Evolutionary conservation across 2,113 vertebrate species (phyloP).

Genomic region (Larimichthys polyactis): DNA sequence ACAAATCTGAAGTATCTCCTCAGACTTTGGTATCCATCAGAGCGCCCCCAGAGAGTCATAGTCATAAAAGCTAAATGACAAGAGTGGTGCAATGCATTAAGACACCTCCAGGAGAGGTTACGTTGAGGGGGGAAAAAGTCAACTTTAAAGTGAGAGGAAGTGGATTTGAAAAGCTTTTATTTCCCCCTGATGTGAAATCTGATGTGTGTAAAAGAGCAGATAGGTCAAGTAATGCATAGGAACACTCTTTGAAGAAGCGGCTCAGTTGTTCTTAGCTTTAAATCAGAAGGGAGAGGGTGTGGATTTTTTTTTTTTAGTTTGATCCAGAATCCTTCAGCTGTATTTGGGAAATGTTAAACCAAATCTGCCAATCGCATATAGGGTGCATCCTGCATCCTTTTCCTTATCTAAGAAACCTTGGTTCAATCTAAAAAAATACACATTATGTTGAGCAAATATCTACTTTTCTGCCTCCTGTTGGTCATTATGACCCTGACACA

Average conservation of each 20-base stretch:
- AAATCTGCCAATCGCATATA: neutral
- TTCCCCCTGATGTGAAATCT: slow-evolving; percentile 1
- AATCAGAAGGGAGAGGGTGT: neutral
- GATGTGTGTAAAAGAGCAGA: slow-evolving; percentile 8
- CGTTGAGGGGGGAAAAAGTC: neutral
- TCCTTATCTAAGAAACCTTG: neutral
- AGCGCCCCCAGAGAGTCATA: slow-evolving; percentile 19
- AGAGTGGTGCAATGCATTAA: slow-evolving; percentile 27
- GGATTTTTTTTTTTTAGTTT: slow-evolving; percentile 4
- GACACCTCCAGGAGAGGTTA: neutral
- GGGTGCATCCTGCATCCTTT: neutral
- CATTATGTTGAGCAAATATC: neutral
- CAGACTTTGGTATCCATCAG: slow-evolving; percentile 40
- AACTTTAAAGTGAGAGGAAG: slow-evolving; percentile 7
- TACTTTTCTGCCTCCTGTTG: neutral
- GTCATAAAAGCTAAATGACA: slow-evolving; percentile 35
- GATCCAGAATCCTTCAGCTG: neutral
- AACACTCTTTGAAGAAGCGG: neutral
- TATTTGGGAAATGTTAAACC: neutral
- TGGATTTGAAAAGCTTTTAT: slow-evolving; percentile 26
- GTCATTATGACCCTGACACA: slow-evolving; percentile 19
- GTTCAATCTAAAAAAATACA: too few species aligned
- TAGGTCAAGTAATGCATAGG: neutral
- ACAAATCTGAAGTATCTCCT: slow-evolving; percentile 42
- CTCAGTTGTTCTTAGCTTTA: slow-evolving; percentile 4